Conservation (phyloP, 2,113 vertebrate genomes). For the Notothenia rossii region DNA sequence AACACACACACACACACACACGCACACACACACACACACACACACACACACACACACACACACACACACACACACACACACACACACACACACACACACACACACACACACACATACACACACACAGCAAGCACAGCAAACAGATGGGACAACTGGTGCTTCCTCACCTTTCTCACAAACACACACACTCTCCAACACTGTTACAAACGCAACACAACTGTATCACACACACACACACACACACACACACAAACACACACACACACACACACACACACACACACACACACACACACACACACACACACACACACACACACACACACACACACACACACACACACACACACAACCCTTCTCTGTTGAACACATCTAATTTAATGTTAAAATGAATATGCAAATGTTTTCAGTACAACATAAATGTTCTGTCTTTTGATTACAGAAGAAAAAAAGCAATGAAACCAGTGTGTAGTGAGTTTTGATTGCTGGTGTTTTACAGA, state of each 20-base stretch:
- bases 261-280: conserved; percentile 37
- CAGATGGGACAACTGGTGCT: conserved; percentile 80
- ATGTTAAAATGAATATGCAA: neutral
- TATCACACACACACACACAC: too few relatives aligned
- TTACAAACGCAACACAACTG: neutral
- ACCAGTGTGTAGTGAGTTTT: conserved; percentile 3
- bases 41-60: neutral
- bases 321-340: neutral
- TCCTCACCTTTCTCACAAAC: conserved; percentile 64
- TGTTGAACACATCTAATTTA: neutral
- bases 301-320: neutral
- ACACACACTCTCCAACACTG: neutral
- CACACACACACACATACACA: too few relatives aligned
- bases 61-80: too few relatives aligned
- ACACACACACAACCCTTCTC: too few relatives aligned
- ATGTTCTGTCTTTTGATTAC: conserved; percentile 8
- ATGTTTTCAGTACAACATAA: neutral
- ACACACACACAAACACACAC: conserved; percentile 20
- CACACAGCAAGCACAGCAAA: conserved; percentile 40
- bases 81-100: too few relatives aligned
- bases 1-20: conserved; percentile 38
- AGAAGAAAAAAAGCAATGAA: neutral
- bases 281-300: conserved; percentile 29
- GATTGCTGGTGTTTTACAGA: neutral
- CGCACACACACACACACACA: neutral